These are phyloP conservation scores for Entomyzon cyanotis DNA, from an alignment of 2,113 vertebrate genomes.

Conservation along the genomic window DNA sequence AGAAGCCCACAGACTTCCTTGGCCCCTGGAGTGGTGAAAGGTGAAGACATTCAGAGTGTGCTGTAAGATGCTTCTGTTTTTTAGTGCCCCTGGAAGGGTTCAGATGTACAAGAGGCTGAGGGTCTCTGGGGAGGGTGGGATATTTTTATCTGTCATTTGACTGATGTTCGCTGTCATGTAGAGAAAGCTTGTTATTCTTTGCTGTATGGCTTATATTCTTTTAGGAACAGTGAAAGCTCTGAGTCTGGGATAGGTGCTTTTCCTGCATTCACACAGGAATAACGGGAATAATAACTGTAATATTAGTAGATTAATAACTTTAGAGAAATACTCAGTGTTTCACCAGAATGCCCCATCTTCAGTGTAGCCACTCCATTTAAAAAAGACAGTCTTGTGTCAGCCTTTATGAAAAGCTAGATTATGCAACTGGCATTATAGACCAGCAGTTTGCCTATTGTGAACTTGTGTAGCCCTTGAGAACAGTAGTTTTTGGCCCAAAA, in stretches of 20 bases:
- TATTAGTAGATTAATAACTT: background rate
- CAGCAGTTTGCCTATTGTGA: background rate
- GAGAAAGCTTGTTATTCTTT: conserved; percentile 68
- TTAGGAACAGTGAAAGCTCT: conserved; percentile 19
- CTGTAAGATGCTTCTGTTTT: background rate
- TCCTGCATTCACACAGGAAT: conserved; percentile 53
- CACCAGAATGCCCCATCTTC: background rate
- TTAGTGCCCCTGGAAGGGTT: background rate
- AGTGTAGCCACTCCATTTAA: background rate
- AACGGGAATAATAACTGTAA: conserved; percentile 32
- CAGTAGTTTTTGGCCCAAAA: conserved; percentile 51
- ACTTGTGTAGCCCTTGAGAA: conserved; percentile 25
- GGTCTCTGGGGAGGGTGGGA: conserved; percentile 24
- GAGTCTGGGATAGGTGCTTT: conserved; percentile 66
- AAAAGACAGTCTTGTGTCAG: background rate
- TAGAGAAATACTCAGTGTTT: background rate
- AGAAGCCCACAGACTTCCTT: background rate
- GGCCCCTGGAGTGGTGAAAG: background rate
- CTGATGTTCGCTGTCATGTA: conserved; percentile 55
- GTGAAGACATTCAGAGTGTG: background rate
- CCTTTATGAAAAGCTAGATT: background rate
- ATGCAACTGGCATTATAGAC: background rate
- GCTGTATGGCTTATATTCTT: conserved; percentile 56
- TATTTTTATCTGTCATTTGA: conserved; percentile 64
- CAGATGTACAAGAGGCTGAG: conserved; percentile 11